These are phyloP conservation scores for Drosophila neonasuta DNA, from an alignment of 2,888 invertebrate species.

Conservation along the genomic window DNA sequence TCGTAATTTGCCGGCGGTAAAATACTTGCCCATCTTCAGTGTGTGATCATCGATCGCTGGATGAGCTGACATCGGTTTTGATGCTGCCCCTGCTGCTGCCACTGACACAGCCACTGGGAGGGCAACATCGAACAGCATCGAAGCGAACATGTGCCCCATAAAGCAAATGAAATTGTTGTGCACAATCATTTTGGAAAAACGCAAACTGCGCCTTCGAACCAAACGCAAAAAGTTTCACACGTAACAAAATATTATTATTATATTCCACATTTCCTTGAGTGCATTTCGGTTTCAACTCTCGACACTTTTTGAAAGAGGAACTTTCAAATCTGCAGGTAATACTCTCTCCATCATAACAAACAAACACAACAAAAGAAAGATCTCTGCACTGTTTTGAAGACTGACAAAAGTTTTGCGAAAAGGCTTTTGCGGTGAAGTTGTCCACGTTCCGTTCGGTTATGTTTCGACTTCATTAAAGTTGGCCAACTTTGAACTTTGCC, in stretches of 20 bases:
- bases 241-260: slow-evolving; percentile 64
- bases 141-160: slow-evolving; percentile 81
- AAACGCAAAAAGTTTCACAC: slow-evolving; percentile 81
- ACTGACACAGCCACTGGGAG: slow-evolving; percentile 44
- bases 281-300: slow-evolving; percentile 26
- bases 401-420: slow-evolving; percentile 24
- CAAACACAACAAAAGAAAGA: not conserved
- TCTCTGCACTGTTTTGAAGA: not conserved
- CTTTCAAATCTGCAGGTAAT: slow-evolving; percentile 42
- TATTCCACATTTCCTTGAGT: slow-evolving; percentile 7
- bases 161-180: slow-evolving; percentile 75
- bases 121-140: slow-evolving; percentile 44
- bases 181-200: slow-evolving; percentile 80
- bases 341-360: not conserved
- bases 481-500: slow-evolving; percentile 52
- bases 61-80: slow-evolving; percentile 30
- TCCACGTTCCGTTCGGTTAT: slow-evolving; percentile 20
- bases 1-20: slow-evolving; percentile 58
- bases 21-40: slow-evolving; percentile 12
- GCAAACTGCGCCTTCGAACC: slow-evolving; percentile 80
- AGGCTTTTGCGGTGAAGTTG: not conserved
- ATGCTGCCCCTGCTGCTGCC: slow-evolving; percentile 42
- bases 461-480: slow-evolving; percentile 60
- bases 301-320: slow-evolving; percentile 15
- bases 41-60: slow-evolving; percentile 24